Evolutionary conservation across 2,888 invertebrate genomes (phyloP).

Genomic region (Amiota minor): DNA sequence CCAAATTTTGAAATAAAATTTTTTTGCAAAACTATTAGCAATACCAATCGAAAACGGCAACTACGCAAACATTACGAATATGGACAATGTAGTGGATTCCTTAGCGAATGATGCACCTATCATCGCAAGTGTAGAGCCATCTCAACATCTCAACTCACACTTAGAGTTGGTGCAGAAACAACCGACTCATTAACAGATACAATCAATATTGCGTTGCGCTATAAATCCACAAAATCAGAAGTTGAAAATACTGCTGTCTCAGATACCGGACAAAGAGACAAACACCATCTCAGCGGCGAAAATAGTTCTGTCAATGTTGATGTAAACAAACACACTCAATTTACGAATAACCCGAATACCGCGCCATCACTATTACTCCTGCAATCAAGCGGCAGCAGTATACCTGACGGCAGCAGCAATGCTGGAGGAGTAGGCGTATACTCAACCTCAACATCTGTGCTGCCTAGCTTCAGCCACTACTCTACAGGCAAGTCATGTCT

Average conservation of each 20-base stretch:
- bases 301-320: too few species aligned
- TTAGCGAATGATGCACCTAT: neutral
- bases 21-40: slow-evolving; percentile 42
- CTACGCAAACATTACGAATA: slow-evolving; percentile 55
- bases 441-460: slow-evolving; percentile 77
- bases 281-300: neutral
- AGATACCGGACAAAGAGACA: neutral
- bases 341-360: slow-evolving; percentile 3
- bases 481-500: slow-evolving; percentile 77
- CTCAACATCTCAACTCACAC: neutral
- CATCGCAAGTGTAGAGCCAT: neutral
- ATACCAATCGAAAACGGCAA: slow-evolving; percentile 61
- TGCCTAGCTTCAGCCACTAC: slow-evolving; percentile 82
- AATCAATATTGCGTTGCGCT: neutral
- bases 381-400: slow-evolving; percentile 74
- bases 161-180: neutral
- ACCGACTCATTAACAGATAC: neutral
- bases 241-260: neutral
- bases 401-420: slow-evolving; percentile 29
- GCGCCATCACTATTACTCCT: slow-evolving; percentile 74
- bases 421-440: slow-evolving; percentile 52
- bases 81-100: slow-evolving; percentile 48
- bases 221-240: neutral
- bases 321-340: too few species aligned
- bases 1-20: too few species aligned